phyloP scores from a whole-genome alignment of 2,113 vertebrate species.

The Coturnix japonica region DNA sequence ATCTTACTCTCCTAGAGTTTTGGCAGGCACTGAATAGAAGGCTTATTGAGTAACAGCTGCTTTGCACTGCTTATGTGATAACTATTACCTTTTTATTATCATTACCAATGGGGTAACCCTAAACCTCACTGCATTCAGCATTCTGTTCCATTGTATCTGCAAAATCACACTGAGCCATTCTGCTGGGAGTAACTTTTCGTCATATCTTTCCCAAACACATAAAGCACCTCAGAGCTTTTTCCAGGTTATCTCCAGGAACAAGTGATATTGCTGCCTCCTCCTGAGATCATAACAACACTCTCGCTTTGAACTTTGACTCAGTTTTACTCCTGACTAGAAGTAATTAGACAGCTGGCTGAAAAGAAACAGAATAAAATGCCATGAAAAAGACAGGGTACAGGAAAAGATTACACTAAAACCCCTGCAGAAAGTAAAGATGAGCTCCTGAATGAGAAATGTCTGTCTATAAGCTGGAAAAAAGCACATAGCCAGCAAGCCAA shows the following conservation, averaged over 20 bases:
- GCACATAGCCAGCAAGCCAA: neutral
- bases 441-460: neutral
- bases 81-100: neutral
- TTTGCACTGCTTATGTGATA: neutral
- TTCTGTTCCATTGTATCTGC: neutral
- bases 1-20: neutral
- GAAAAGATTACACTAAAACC: neutral
- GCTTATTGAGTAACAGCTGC: neutral
- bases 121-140: neutral
- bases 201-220: neutral
- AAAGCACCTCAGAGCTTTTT: neutral
- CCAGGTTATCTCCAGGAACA: neutral
- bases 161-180: neutral
- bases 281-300: neutral
- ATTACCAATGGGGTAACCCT: neutral
- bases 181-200: neutral
- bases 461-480: neutral
- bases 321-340: neutral
- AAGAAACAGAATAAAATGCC: neutral
- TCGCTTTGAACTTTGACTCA: neutral
- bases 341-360: neutral
- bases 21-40: neutral
- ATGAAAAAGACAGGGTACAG: neutral
- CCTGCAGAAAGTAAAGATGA: neutral
- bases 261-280: neutral